These are phyloP conservation scores for Drosophila stalkeri DNA, from an alignment of 2,888 invertebrate species.

Conservation along the genomic window DNA sequence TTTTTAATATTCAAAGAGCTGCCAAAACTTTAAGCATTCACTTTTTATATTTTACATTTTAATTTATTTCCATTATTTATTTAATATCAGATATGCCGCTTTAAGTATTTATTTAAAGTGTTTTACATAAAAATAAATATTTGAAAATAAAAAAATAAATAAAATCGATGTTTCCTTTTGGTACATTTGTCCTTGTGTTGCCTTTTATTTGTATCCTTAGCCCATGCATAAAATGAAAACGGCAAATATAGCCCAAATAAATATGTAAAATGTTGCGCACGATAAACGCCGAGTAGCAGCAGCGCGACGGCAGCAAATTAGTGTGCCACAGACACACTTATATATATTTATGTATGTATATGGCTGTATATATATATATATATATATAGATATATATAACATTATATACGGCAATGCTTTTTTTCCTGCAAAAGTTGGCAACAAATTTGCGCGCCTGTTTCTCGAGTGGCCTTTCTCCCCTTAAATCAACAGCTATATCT, in stretches of 20 bases:
- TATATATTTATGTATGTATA: not conserved
- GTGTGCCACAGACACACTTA: constrained; percentile 38
- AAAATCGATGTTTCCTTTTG: constrained; percentile 1
- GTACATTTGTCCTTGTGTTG: constrained; percentile 23
- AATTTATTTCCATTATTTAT: not conserved
- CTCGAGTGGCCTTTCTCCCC: constrained; percentile 56
- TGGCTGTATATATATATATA: not conserved
- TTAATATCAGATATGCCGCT: not conserved
- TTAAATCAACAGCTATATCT: constrained; percentile 20
- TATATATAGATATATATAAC: constrained; percentile 1
- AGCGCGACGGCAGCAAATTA: constrained; percentile 58
- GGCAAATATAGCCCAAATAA: constrained; percentile 22
- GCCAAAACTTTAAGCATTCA: not conserved
- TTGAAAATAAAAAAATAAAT: not conserved
- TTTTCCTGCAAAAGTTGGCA: constrained; percentile 73
- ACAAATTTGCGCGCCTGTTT: constrained; percentile 71
- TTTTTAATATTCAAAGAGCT: not conserved
- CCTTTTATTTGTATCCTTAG: constrained; percentile 18
- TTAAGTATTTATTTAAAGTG: constrained; percentile 5
- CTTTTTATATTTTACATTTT: not conserved
- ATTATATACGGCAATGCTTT: constrained; percentile 29
- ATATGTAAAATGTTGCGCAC: constrained; percentile 47
- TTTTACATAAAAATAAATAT: constrained; percentile 2
- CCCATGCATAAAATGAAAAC: constrained; percentile 24
- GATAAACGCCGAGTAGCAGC: constrained; percentile 50